A percentile compares a stretch with the other conserved stretches of the same genome.
phyloP scores from a whole-genome alignment of 1,140 invertebrate species.

The Sycobia sp. region DNA sequence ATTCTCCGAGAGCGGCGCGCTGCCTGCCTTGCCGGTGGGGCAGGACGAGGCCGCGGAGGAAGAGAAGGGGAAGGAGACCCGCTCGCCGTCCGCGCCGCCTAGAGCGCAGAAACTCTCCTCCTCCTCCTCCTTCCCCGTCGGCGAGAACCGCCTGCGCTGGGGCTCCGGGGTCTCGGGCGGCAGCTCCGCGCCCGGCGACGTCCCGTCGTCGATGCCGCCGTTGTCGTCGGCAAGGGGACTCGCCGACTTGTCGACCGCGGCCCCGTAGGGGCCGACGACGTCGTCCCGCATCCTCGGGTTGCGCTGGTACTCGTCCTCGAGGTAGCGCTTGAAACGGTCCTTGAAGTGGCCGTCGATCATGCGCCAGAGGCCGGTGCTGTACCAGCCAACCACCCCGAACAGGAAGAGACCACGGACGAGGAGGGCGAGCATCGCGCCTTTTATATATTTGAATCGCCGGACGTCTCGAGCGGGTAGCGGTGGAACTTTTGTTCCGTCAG shows the following conservation, averaged over 20 bases:
- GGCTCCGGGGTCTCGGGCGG: background rate
- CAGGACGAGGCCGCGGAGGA: no score
- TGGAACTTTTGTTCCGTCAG: no score
- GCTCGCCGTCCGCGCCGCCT: background rate
- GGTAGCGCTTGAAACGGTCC: constrained; percentile 61
- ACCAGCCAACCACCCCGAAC: constrained; percentile 58
- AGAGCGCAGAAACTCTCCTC: no score
- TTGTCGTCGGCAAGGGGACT: constrained; percentile 15
- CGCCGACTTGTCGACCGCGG: constrained; percentile 14
- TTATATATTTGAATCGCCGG: no score
- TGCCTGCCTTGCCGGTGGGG: background rate
- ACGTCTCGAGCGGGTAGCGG: no score
- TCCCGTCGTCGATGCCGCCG: background rate
- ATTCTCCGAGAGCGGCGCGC: constrained; percentile 3
- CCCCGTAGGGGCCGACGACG: constrained; percentile 33
- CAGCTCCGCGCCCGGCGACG: background rate
- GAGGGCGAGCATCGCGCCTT: constrained; percentile 4
- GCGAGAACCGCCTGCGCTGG: no score
- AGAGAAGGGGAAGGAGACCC: no score
- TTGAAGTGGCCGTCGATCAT: constrained; percentile 64
- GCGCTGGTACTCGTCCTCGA: constrained; percentile 53
- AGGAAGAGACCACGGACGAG: constrained; percentile 57
- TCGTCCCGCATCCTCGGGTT: constrained; percentile 52
- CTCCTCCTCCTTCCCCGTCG: background rate
- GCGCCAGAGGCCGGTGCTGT: constrained; percentile 61